Evolutionary conservation across 1,140 invertebrate genomes (phyloP).

Genomic region (Nephila pilipes): DNA sequence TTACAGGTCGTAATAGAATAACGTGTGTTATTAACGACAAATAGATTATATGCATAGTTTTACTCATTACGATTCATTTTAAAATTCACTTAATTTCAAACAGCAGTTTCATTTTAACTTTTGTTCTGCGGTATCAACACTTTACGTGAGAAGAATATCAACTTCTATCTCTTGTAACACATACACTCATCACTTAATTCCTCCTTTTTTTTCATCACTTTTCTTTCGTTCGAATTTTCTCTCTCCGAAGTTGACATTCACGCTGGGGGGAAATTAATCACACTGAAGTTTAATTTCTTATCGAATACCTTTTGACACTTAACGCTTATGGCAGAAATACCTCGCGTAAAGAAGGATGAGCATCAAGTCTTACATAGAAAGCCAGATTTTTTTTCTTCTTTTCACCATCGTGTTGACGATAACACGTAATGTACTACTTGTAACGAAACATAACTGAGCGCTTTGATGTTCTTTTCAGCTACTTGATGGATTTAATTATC

Average conservation of each 20-base stretch:
- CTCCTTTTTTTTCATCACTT: not conserved
- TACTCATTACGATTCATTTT: too few relatives aligned
- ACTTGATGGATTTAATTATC: not conserved
- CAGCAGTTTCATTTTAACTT: too few relatives aligned
- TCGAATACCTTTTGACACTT: not conserved
- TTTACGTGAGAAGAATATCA: too few relatives aligned
- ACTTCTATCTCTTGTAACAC: too few relatives aligned
- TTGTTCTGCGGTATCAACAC: too few relatives aligned
- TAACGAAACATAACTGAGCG: not conserved
- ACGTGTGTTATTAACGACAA: too few relatives aligned
- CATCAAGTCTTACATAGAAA: not conserved
- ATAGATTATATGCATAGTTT: too few relatives aligned
- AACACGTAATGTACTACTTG: not conserved
- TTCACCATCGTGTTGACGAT: not conserved
- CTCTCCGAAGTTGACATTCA: not conserved
- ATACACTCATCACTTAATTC: too few relatives aligned
- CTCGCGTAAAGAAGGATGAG: not conserved
- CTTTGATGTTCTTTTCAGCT: not conserved
- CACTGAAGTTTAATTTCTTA: not conserved
- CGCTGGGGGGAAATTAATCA: not conserved
- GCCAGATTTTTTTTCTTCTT: not conserved
- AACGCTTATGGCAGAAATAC: slow-evolving; percentile 4
- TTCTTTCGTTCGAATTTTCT: not conserved
- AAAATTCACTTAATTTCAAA: too few relatives aligned
- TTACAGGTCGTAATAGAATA: too few relatives aligned